Evolutionary conservation across 2,113 vertebrate species (phyloP).

Genomic region (Antigone vipio): DNA sequence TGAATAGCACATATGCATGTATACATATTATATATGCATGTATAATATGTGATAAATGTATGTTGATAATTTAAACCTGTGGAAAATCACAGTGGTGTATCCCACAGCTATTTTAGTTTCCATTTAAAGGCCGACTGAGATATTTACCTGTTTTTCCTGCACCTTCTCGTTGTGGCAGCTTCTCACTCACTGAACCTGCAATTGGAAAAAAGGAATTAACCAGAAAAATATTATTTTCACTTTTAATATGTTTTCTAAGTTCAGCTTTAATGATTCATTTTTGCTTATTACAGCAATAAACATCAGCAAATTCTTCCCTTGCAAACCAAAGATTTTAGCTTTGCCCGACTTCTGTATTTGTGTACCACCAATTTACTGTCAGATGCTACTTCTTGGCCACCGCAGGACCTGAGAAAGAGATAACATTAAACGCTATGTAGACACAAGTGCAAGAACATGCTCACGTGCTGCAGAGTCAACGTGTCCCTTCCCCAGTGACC

Average conservation of each 20-base stretch:
- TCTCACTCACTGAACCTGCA: constrained; percentile 86
- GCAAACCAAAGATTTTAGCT: background rate
- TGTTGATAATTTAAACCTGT: background rate
- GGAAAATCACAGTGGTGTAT: background rate
- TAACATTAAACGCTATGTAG: background rate
- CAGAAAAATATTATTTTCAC: background rate
- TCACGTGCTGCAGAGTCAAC: background rate
- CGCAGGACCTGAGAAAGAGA: background rate
- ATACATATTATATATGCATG: background rate
- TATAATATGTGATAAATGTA: background rate
- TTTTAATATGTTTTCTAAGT: background rate
- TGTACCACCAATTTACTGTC: background rate
- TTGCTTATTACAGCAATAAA: background rate
- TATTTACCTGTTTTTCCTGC: constrained; percentile 92
- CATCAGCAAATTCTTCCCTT: background rate
- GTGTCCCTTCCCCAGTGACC: background rate
- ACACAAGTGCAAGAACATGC: background rate
- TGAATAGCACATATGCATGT: background rate
- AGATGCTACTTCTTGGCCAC: background rate
- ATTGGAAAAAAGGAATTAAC: background rate
- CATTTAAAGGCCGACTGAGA: constrained; percentile 1
- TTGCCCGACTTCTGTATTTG: background rate
- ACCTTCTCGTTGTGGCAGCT: constrained; percentile 83
- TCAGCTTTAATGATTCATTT: background rate
- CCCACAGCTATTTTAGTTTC: background rate